Conservation (phyloP, 2,888 invertebrate genomes). For the Pseudococcus viburni region DNA sequence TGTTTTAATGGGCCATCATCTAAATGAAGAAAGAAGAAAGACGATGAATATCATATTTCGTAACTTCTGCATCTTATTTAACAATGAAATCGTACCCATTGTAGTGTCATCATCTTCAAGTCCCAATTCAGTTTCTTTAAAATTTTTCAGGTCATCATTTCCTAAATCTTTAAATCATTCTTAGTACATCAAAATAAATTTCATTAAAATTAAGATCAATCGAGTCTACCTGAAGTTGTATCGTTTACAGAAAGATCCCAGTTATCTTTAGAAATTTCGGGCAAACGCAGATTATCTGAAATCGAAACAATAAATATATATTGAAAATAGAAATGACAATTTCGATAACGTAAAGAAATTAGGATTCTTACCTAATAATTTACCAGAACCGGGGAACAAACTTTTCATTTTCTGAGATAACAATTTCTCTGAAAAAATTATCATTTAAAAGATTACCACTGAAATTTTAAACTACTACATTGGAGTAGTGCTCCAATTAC, state of each 20-base stretch:
- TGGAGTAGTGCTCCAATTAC: background rate
- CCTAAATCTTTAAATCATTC: conserved; percentile 42
- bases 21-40: background rate
- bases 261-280: conserved; percentile 53
- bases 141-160: conserved; percentile 19
- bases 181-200: background rate
- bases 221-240: background rate
- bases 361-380: conserved; percentile 46
- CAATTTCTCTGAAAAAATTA: conserved; percentile 47
- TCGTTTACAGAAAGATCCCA: conserved; percentile 27
- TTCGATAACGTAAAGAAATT: background rate
- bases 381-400: conserved; percentile 20
- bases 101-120: conserved; percentile 9
- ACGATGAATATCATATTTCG: background rate
- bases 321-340: background rate
- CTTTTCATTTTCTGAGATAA: conserved; percentile 36
- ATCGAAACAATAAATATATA: background rate
- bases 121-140: background rate
- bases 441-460: background rate
- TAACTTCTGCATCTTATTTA: background rate
- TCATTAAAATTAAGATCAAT: background rate
- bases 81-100: conserved; percentile 27
- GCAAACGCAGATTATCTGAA: conserved; percentile 60
- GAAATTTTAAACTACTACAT: background rate
- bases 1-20: conserved; percentile 59